phyloP scores from a whole-genome alignment of 2,888 invertebrate genomes.

The Campoletis raptor region DNA sequence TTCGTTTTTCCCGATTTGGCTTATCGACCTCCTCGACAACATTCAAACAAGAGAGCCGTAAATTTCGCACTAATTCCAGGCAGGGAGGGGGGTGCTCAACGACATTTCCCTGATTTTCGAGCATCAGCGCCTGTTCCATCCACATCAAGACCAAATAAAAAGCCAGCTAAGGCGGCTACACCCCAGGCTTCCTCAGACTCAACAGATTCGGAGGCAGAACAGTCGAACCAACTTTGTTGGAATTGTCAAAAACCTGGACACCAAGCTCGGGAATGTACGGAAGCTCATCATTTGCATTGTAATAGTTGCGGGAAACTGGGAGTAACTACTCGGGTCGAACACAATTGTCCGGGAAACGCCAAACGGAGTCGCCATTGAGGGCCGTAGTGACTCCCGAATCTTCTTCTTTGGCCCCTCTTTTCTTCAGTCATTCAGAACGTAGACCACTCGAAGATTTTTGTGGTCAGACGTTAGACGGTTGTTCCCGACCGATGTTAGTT shows the following conservation, averaged over 20 bases:
- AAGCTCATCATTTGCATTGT: not conserved
- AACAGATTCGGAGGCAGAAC: too few species aligned
- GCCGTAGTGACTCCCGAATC: not conserved
- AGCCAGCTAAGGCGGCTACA: too few species aligned
- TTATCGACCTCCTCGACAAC: not conserved
- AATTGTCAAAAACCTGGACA: not conserved
- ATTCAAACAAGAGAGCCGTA: too few species aligned
- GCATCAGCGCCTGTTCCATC: too few species aligned
- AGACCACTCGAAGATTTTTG: not conserved
- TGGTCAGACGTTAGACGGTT: too few species aligned
- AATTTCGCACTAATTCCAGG: too few species aligned
- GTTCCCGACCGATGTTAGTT: not conserved
- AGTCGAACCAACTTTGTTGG: not conserved
- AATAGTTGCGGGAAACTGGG: not conserved
- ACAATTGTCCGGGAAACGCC: not conserved
- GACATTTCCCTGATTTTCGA: too few species aligned
- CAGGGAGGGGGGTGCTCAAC: too few species aligned
- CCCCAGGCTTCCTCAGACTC: too few species aligned
- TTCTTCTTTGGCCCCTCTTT: not conserved
- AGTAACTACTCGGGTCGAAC: not conserved
- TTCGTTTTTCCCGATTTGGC: not conserved
- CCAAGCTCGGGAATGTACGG: not conserved
- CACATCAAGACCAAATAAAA: too few species aligned
- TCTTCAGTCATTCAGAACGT: not conserved
- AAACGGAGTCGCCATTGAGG: not conserved